These are phyloP conservation scores for Lasioglossum albipes DNA, from an alignment of 1,140 invertebrate species.

Conservation along the genomic window DNA sequence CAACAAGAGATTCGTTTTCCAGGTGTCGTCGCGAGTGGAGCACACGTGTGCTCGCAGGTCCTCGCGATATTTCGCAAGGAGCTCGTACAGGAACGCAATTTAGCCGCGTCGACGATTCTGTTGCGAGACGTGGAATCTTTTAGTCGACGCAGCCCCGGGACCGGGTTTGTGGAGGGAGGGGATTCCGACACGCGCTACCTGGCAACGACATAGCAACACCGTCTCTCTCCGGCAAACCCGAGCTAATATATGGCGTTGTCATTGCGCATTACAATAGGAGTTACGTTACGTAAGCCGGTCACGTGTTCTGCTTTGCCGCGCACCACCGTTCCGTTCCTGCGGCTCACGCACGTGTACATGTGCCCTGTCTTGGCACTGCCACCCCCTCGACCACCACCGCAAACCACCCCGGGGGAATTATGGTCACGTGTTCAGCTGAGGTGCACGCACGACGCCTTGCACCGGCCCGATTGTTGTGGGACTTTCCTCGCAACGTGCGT, in stretches of 20 bases:
- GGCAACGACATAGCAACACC: constrained; percentile 51
- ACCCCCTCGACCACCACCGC: background rate
- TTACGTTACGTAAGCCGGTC: constrained; percentile 64
- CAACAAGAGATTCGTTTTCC: too few species aligned
- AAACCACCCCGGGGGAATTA: constrained; percentile 42
- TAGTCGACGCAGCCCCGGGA: background rate
- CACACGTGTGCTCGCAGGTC: too few species aligned
- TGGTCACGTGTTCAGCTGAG: constrained; percentile 58
- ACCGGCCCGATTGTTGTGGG: too few species aligned
- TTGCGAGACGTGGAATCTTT: constrained; percentile 32
- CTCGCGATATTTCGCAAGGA: background rate
- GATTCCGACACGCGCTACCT: constrained; percentile 25
- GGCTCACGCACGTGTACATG: constrained; percentile 60
- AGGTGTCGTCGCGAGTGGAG: too few species aligned
- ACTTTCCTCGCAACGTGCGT: background rate
- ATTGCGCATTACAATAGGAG: constrained; percentile 62
- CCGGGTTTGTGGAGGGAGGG: background rate
- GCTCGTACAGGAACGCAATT: constrained; percentile 17
- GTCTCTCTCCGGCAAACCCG: constrained; percentile 26
- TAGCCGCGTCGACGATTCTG: constrained; percentile 23
- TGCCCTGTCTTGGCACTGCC: background rate
- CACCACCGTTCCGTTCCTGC: constrained; percentile 21
- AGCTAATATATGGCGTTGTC: constrained; percentile 63
- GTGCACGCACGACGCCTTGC: background rate
- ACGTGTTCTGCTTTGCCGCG: constrained; percentile 60